Percentiles rank a stretch among this genome's conserved stretches.
These are phyloP conservation scores for Ctenopoma kingsleyae DNA, from an alignment of 2,797 vertebrate genomes.

Conservation along the genomic window DNA sequence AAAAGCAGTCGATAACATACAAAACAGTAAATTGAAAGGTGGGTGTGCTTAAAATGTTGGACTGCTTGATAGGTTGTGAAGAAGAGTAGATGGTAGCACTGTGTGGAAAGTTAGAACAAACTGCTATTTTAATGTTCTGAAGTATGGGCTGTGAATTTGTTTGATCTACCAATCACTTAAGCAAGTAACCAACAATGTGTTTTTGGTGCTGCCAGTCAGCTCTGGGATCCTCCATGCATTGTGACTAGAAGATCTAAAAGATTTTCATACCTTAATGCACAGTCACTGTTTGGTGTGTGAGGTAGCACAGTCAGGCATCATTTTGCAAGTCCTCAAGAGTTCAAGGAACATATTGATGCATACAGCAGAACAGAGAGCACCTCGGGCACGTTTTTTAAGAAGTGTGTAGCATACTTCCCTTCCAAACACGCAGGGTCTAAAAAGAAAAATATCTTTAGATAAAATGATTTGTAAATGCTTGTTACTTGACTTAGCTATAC, in stretches of 20 bases:
- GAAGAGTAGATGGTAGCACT: constrained; percentile 4
- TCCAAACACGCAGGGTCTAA: constrained; percentile 8
- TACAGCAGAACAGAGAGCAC: constrained; percentile 42
- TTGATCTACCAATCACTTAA: neutral
- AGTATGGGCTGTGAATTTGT: neutral
- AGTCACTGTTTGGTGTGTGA: constrained; percentile 20
- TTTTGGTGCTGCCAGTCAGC: neutral
- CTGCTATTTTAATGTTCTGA: neutral
- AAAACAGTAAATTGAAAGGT: constrained; percentile 5
- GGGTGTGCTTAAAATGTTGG: constrained; percentile 33
- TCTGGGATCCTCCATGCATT: neutral
- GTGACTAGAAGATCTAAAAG: constrained; percentile 1
- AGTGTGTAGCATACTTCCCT: constrained; percentile 27
- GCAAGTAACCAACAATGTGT: neutral
- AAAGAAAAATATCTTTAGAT: neutral
- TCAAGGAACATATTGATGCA: constrained; percentile 56
- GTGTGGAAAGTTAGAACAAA: neutral
- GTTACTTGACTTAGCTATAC: neutral
- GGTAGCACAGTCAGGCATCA: constrained; percentile 45
- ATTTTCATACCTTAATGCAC: constrained; percentile 8
- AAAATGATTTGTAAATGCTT: neutral
- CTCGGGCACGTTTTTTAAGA: constrained; percentile 33
- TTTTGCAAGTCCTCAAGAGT: constrained; percentile 53
- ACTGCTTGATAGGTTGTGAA: neutral
- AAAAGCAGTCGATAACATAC: constrained; percentile 2